Base-by-base conservation (phyloP, 2,113 vertebrate genomes). In the Lycocorax pyrrhopterus region DNA sequence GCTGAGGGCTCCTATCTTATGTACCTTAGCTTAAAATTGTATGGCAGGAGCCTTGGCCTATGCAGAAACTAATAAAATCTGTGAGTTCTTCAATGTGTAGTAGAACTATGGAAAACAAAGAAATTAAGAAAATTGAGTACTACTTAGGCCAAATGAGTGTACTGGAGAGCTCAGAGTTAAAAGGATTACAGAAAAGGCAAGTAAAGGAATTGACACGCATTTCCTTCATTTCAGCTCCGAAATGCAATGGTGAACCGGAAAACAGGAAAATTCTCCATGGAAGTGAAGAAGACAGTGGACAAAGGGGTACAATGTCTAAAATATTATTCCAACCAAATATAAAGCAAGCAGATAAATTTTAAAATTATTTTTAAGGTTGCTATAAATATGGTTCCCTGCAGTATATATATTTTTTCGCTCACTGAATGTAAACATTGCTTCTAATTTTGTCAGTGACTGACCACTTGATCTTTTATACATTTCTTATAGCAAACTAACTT, bases 171-270 rank as follows among this genome's bases (percentile, higher is more conserved):
- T 49, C 11, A 47, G 29, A 35, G 10, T 16, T 82, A 35, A 43
- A 69, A 69, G 33, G 47, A 63, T 44, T 58, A 17, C 9, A 30
- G 33, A 17, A 68, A 47, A 63, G 27, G 46, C 27, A 47, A 39
- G 74, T 68, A 72, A 62, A 93, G 66, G 33, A 44, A 30, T 67
- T 97, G 66, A 97, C 37, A 21, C 18, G 5, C 6, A 13, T 37
- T 84, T 94, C 52, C 58, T 82, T 96, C 33, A 5, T 95, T 96
- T 86, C 92, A 99, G 99, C 98, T 99, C 84, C 98, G 99, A 96
- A 99, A 99, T 39, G 99, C 99, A 86, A 99, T 99, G 99, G 99
- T 99, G 96, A 99, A 99, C 97, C 98, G 98, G 86, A 99, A 99
- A 98, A 99, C 99, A 2, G 99, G 99, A 72, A 99, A 98, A 88